A percentile compares a stretch with the other conserved stretches of the same genome.
Conservation (phyloP, 1,140 invertebrate genomes). For the Bilobella aurantiaca region DNA sequence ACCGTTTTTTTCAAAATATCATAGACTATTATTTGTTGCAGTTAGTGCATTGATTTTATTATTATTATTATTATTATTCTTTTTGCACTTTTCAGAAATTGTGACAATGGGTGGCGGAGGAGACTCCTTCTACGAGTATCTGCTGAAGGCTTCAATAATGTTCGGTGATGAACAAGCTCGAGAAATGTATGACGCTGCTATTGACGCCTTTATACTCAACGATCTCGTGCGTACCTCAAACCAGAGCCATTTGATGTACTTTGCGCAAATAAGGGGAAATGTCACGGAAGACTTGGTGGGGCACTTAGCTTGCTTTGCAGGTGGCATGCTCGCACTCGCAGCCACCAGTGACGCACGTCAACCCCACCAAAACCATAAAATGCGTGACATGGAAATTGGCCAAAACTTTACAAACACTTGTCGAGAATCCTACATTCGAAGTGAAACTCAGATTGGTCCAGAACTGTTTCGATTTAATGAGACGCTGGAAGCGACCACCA, state of each 20-base stretch:
- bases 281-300: conserved; percentile 17
- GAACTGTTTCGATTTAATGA: conserved; percentile 48
- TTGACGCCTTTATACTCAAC: conserved; percentile 37
- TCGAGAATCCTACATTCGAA: conserved; percentile 33
- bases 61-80: neutral
- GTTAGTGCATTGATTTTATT: too few species aligned
- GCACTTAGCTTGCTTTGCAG: conserved; percentile 30
- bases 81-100: conserved; percentile 42
- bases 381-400: conserved; percentile 26
- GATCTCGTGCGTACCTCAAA: conserved; percentile 20
- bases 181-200: conserved; percentile 51
- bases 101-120: conserved; percentile 55
- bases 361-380: conserved; percentile 15
- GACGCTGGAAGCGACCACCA: conserved; percentile 46
- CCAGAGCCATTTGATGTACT: conserved; percentile 25
- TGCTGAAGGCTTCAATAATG: conserved; percentile 51
- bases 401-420: conserved; percentile 34
- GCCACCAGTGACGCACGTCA: conserved; percentile 22
- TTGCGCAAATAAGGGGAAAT: conserved; percentile 21
- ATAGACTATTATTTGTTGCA: too few species aligned
- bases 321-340: conserved; percentile 35
- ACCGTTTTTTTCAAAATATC: too few species aligned
- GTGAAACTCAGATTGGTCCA: conserved; percentile 38
- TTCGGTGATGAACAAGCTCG: conserved; percentile 44
- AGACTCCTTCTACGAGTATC: conserved; percentile 58